Conservation (phyloP, 2,113 vertebrate genomes). For the Donacobius atricapilla region DNA sequence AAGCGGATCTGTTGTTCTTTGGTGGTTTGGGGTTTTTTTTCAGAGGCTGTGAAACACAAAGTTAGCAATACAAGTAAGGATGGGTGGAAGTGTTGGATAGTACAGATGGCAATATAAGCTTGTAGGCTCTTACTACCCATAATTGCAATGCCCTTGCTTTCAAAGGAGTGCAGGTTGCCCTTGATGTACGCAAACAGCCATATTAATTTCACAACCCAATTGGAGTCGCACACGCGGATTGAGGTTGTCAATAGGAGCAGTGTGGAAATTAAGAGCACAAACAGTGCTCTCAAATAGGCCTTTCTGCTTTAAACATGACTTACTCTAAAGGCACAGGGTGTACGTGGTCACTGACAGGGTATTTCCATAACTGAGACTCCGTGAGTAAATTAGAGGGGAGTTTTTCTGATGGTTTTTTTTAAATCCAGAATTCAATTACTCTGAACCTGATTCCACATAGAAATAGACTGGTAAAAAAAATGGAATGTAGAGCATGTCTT, state of each 20-base stretch:
- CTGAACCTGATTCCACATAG: not conserved
- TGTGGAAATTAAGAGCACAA: not conserved
- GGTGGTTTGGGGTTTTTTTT: constrained; percentile 29
- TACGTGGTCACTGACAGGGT: not conserved
- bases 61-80: constrained; percentile 64
- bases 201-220: constrained; percentile 58
- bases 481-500: not conserved
- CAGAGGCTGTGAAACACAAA: constrained; percentile 67
- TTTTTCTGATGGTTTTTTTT: not conserved
- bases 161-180: constrained; percentile 36
- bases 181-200: constrained; percentile 14
- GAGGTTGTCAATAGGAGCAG: constrained; percentile 25
- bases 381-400: not conserved
- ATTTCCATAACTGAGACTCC: not conserved
- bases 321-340: not conserved
- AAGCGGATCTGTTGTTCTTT: constrained; percentile 67
- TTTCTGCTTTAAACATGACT: not conserved
- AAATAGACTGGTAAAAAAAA: not conserved
- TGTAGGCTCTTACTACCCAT: constrained; percentile 62
- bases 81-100: constrained; percentile 52
- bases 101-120: constrained; percentile 68
- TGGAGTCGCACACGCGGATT: not conserved
- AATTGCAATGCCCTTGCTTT: constrained; percentile 61
- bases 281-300: not conserved
- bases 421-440: not conserved